Conservation (phyloP, 2,797 vertebrate genomes). For the Sandelia bainsii region DNA sequence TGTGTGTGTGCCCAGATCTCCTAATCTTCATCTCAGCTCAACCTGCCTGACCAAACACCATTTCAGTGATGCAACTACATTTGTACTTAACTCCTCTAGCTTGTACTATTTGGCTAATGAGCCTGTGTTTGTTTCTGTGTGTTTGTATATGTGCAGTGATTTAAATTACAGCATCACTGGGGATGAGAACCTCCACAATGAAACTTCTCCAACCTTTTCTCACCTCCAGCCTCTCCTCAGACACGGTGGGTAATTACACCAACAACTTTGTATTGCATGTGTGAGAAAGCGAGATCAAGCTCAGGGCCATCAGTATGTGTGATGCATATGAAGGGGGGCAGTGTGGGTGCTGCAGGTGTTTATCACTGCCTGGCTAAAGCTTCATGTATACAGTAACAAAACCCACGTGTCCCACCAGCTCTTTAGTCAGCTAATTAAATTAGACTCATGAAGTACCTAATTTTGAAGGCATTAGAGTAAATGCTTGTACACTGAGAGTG, state of each 20-base stretch:
- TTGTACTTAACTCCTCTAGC: constrained; percentile 25
- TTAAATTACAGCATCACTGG: constrained; percentile 49
- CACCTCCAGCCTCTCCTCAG: constrained; percentile 48
- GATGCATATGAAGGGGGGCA: not conserved
- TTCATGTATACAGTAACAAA: constrained; percentile 16
- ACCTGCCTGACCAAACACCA: constrained; percentile 44
- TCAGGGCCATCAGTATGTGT: not conserved
- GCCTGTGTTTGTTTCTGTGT: constrained; percentile 15
- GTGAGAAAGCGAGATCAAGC: not conserved
- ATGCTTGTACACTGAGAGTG: constrained; percentile 41
- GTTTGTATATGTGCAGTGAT: constrained; percentile 19
- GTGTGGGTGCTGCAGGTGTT: constrained; percentile 30
- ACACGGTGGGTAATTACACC: constrained; percentile 53
- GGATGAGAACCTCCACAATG: constrained; percentile 7
- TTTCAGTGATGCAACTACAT: constrained; percentile 43
- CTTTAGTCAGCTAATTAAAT: constrained; percentile 52
- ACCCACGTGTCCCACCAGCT: constrained; percentile 4
- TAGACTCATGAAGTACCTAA: constrained; percentile 40
- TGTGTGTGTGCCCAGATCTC: constrained; percentile 28
- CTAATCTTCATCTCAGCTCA: constrained; percentile 64
- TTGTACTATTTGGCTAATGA: constrained; percentile 44
- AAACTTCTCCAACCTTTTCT: constrained; percentile 25
- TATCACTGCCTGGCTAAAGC: constrained; percentile 1
- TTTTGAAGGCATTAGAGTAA: constrained; percentile 38
- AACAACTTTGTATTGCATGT: constrained; percentile 14